These are phyloP conservation scores for Chinchilla lanigera DNA, from an alignment of 2,113 vertebrate genomes.

Conservation along the genomic window DNA sequence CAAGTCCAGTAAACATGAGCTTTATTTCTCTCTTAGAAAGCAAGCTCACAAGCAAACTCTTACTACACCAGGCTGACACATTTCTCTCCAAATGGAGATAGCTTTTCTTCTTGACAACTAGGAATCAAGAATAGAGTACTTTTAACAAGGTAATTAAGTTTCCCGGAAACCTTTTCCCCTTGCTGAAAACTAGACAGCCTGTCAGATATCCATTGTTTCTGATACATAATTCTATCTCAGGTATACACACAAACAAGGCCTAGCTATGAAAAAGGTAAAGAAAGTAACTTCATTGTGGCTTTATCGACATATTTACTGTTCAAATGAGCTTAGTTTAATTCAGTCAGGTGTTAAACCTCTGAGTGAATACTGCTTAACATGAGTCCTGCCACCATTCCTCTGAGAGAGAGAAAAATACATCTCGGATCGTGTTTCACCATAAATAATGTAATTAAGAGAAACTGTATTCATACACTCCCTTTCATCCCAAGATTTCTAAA, in stretches of 20 bases:
- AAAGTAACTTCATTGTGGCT: background rate
- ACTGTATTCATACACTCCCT: background rate
- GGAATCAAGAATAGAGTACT: background rate
- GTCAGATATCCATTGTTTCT: background rate
- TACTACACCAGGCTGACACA: background rate
- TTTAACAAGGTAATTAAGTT: background rate
- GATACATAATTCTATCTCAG: background rate
- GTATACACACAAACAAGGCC: background rate
- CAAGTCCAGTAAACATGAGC: background rate
- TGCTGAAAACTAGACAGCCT: background rate
- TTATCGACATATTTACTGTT: slow-evolving; percentile 8
- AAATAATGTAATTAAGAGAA: slow-evolving; percentile 16
- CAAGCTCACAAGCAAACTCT: background rate
- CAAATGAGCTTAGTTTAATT: slow-evolving; percentile 5
- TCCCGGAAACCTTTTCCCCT: background rate
- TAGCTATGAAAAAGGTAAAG: background rate
- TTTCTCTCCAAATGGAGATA: background rate
- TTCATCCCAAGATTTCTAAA: background rate
- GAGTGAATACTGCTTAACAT: background rate
- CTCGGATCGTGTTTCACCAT: background rate
- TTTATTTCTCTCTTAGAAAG: background rate
- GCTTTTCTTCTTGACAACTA: background rate
- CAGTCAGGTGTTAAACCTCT: background rate
- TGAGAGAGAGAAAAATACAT: background rate
- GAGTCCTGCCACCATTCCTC: background rate